Conservation (phyloP, 2,113 vertebrate species). For the Electrona antarctica region DNA sequence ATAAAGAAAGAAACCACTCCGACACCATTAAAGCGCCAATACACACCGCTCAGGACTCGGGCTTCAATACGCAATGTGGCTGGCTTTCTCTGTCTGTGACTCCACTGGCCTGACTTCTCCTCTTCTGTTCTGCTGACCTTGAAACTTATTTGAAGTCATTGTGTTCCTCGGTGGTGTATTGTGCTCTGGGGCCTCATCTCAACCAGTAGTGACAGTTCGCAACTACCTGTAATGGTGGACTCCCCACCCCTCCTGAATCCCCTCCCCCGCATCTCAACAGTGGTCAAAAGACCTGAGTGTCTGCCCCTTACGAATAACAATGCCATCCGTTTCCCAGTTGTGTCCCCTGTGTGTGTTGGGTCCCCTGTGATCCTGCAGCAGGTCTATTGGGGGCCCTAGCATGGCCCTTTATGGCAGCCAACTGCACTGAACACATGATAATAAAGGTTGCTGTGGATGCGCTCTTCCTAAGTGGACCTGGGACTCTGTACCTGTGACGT, state of each 20-base stretch:
- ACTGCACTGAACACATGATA: constrained; percentile 57
- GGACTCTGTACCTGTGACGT: constrained; percentile 39
- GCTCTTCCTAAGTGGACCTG: constrained; percentile 33
- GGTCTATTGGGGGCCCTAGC: constrained; percentile 47
- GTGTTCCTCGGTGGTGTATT: constrained; percentile 72
- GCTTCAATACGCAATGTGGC: constrained; percentile 73
- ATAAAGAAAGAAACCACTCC: background rate
- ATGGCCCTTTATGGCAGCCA: constrained; percentile 60
- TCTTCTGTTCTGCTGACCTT: constrained; percentile 70
- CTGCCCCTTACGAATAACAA: constrained; percentile 79
- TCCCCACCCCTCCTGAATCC: constrained; percentile 41
- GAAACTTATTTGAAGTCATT: constrained; percentile 84
- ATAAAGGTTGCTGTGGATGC: constrained; percentile 40
- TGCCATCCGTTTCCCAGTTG: constrained; percentile 73
- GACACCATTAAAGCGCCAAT: constrained; percentile 74
- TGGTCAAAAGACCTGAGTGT: constrained; percentile 72
- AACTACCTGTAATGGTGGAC: constrained; percentile 81
- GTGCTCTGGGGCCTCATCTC: constrained; percentile 74
- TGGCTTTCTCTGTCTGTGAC: constrained; percentile 57
- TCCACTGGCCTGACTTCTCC: constrained; percentile 45
- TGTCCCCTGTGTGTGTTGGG: constrained; percentile 62
- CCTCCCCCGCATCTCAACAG: background rate
- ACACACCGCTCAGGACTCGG: constrained; percentile 49
- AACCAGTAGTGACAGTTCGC: constrained; percentile 78
- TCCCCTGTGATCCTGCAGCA: constrained; percentile 42